Percentiles rank a stretch among this genome's conserved stretches.
These are phyloP conservation scores for Periplaneta americana DNA, from an alignment of 1,140 invertebrate species.

Conservation along the genomic window DNA sequence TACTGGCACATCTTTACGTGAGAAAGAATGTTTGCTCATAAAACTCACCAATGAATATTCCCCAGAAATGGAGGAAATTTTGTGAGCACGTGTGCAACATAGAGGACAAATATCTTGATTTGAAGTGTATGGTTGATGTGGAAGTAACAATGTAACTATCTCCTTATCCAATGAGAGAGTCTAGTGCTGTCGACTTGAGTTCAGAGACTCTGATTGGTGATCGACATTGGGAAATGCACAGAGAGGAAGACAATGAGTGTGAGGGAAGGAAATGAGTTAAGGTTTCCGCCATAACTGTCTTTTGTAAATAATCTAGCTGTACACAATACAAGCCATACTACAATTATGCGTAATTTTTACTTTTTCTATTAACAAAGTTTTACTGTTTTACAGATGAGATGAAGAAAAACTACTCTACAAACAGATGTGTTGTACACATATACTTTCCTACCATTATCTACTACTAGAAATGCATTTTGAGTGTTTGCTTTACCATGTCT, in stretches of 20 bases:
- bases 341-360: neutral
- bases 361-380: neutral
- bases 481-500: neutral
- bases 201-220: neutral
- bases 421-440: no score
- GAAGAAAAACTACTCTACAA: neutral
- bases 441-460: neutral
- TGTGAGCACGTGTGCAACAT: no score
- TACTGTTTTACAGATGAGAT: neutral
- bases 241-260: neutral
- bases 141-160: no score
- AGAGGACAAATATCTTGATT: no score
- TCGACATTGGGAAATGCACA: neutral
- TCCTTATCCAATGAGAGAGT: no score
- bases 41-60: no score
- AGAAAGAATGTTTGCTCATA: no score
- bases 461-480: neutral
- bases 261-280: neutral
- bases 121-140: no score
- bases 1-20: no score
- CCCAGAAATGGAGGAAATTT: no score
- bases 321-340: neutral
- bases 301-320: neutral
- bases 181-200: no score
- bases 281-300: neutral